These are phyloP conservation scores for Stegodyphus mimosarum DNA, from an alignment of 1,140 invertebrate genomes.

Conservation along the genomic window DNA sequence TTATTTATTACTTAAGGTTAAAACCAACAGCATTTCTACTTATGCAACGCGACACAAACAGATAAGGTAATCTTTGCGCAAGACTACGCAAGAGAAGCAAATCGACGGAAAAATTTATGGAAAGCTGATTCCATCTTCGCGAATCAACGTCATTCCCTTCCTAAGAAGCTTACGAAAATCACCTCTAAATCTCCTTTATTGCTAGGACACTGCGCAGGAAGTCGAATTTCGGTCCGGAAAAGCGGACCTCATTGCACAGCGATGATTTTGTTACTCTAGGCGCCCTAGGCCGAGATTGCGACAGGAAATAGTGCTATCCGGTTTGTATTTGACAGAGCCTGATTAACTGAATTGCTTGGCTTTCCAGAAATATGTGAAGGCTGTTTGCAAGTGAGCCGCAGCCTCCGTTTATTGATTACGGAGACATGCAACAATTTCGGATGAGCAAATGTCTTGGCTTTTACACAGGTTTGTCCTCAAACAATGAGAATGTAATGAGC, in stretches of 20 bases:
- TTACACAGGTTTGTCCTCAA: too few relatives aligned
- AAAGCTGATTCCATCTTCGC: background rate
- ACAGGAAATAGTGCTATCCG: background rate
- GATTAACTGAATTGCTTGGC: background rate
- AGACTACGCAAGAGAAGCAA: too few relatives aligned
- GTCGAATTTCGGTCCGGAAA: too few relatives aligned
- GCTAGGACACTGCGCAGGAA: too few relatives aligned
- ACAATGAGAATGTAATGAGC: too few relatives aligned
- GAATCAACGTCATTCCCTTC: background rate
- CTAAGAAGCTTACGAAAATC: background rate
- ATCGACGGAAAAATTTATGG: background rate
- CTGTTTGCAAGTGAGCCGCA: background rate
- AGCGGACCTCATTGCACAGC: background rate
- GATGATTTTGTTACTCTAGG: background rate
- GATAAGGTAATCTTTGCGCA: too few relatives aligned
- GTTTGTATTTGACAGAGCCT: background rate
- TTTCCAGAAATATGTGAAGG: background rate
- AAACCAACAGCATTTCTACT: too few relatives aligned
- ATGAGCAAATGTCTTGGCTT: too few relatives aligned
- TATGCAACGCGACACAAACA: too few relatives aligned
- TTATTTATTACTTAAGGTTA: too few relatives aligned
- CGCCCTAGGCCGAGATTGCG: slow-evolving; percentile 6
- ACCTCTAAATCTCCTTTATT: background rate
- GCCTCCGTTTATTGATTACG: background rate
- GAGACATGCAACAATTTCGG: background rate